These are phyloP conservation scores for Sebastolobus altivelis DNA, from an alignment of 2,797 vertebrate species.

Conservation along the genomic window DNA sequence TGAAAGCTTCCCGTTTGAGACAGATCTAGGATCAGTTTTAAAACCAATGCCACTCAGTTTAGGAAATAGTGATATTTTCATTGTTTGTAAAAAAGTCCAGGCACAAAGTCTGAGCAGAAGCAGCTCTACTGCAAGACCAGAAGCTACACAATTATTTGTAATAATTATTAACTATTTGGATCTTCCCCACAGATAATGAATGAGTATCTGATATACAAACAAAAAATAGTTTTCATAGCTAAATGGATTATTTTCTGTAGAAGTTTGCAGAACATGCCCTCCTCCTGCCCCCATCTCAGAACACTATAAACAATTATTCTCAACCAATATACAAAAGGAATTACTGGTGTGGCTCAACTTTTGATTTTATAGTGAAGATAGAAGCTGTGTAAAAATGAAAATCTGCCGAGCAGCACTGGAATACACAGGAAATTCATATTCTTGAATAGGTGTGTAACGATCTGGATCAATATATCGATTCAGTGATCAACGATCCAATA, in stretches of 20 bases:
- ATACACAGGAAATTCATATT: not conserved
- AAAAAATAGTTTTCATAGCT: not conserved
- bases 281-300: not conserved
- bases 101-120: not conserved
- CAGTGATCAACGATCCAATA: no score
- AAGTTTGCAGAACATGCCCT: no score
- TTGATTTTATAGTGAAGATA: not conserved
- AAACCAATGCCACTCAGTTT: constrained; percentile 37
- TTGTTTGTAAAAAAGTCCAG: not conserved
- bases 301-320: not conserved
- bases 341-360: not conserved
- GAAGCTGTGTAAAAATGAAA: not conserved
- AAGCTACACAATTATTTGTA: not conserved
- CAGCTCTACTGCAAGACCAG: not conserved
- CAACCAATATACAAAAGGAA: not conserved
- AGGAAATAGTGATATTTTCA: not conserved
- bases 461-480: no score
- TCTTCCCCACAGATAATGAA: not conserved
- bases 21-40: constrained; percentile 42
- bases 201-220: not conserved
- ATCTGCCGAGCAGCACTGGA: not conserved
- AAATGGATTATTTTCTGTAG: not conserved
- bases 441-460: not conserved
- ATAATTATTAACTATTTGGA: not conserved
- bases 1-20: constrained; percentile 18